Evolutionary conservation across 1,140 invertebrate genomes (phyloP), one percentile per base, ranked within the genome.

Genomic region (Colletes gigas): DNA sequence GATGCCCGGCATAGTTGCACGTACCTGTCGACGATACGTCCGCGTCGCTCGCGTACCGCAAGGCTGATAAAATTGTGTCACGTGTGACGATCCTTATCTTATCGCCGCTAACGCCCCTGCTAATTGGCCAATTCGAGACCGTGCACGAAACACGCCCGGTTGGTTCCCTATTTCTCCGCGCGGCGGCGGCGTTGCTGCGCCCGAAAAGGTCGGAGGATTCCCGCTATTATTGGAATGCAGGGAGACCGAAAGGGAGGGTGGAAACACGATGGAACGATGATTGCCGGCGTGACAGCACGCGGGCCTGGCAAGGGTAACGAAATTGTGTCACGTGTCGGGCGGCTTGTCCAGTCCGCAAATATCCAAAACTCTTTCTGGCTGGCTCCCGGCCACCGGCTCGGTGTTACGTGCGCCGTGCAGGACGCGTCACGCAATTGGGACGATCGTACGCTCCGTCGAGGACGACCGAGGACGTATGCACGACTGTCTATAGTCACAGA

Each of bases 301-400:
- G 73, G 17, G 39, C 41, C 19, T 57, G 14, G 19, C 76, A 70
- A 70, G 67, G 59, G 68, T 63, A 72, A 72, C 39, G 77, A 72
- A 78, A 78, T 72, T 78, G 77, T 78, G 77, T 69, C 77, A 65
- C 66, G 66, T 66, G 79, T 69, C 78, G 77, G 47, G 79, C 66
- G 21, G 66, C 52, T 82, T 78, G 86, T 87, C 83, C 84, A 86
- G 84, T 75, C 83, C 85, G 83, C 81, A 86, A 88, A 88, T 87
- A 87, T 83, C 84, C 81, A 78, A 84, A 86, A 21, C 85, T 86
- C 83, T 88, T 19, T 54, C 78, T 81, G 30, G 81, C 86, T 89
- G 84, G 88, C 88, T 82, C 71, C 66, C 78, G 76, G 83, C 88
- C 84, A 89, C 83, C 78, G 67, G n/a, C 77, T 72, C 44, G 50